These are phyloP conservation scores for Nymphicus hollandicus DNA, from an alignment of 2,113 vertebrate species.

Conservation along the genomic window DNA sequence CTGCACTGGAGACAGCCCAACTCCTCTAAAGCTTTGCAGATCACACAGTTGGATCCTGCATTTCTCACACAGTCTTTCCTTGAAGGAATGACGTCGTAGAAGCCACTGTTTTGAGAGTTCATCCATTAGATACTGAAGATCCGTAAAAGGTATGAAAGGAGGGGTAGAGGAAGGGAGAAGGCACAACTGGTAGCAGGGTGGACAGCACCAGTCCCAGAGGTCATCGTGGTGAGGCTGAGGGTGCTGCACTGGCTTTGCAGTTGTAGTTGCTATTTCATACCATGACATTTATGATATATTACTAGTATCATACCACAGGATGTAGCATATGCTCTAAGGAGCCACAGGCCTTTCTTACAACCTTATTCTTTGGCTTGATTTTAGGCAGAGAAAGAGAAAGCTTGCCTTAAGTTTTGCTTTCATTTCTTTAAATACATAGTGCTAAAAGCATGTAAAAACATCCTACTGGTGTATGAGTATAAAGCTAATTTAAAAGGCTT, in stretches of 20 bases:
- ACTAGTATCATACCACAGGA: not conserved
- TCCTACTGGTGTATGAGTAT: not conserved
- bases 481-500: not conserved
- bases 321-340: not conserved
- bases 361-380: not conserved
- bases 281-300: not conserved
- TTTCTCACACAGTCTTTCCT: not conserved
- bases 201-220: not conserved
- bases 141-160: not conserved
- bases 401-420: not conserved
- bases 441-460: not conserved
- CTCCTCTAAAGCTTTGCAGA: not conserved
- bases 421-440: not conserved
- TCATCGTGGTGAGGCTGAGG: fast-evolving
- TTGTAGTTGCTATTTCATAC: not conserved
- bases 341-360: not conserved
- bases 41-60: not conserved
- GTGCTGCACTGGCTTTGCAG: not conserved
- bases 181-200: not conserved
- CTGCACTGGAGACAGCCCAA: not conserved
- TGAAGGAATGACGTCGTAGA: not conserved
- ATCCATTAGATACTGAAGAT: not conserved
- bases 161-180: not conserved
- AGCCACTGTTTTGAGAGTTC: not conserved
- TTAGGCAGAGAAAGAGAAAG: not conserved